These are phyloP conservation scores for Myotis myotis DNA, from an alignment of 2,797 vertebrate species.

Conservation along the genomic window DNA sequence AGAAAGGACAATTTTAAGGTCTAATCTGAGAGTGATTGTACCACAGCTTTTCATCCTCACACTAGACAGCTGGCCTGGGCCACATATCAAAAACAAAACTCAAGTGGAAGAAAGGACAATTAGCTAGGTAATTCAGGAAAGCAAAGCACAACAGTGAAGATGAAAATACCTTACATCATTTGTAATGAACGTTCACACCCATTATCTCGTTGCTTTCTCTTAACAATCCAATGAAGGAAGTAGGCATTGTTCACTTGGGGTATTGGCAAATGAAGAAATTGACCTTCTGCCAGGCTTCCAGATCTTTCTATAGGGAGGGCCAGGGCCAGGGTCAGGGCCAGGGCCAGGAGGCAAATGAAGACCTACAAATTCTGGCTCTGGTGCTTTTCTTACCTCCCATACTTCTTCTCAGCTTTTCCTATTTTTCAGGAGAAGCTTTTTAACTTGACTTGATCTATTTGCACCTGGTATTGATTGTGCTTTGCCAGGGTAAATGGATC, in stretches of 20 bases:
- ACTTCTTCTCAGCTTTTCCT: not conserved
- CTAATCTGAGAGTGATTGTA: not conserved
- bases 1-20: constrained; percentile 6
- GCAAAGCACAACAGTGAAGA: not conserved
- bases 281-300: not conserved
- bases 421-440: not conserved
- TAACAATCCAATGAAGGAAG: not conserved
- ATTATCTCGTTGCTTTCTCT: not conserved
- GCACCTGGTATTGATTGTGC: not conserved
- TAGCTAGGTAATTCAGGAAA: not conserved
- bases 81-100: constrained; percentile 14
- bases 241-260: not conserved
- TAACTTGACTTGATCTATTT: not conserved
- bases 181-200: not conserved
- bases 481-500: constrained; percentile 1
- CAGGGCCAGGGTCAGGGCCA: too few species aligned
- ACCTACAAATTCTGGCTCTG: not conserved
- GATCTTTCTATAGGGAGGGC: not conserved
- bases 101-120: not conserved
- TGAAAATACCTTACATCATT: not conserved
- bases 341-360: not conserved
- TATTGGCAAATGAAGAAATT: not conserved
- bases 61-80: not conserved
- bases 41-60: not conserved
- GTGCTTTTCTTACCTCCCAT: not conserved